Conservation (phyloP, 2,797 vertebrate species). For the Anisognathus igniventris region DNA sequence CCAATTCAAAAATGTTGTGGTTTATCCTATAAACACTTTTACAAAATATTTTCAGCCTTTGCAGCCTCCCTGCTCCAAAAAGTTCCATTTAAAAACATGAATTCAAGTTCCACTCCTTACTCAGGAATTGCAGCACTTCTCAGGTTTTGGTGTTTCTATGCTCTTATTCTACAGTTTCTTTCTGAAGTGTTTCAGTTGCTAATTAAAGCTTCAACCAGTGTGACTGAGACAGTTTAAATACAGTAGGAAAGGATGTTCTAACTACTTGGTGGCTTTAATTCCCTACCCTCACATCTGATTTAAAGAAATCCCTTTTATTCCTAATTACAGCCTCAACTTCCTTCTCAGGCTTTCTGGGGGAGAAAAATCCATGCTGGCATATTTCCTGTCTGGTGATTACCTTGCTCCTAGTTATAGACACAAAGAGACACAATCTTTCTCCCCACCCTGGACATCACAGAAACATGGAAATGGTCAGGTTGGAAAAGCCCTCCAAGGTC, state of each 20-base stretch:
- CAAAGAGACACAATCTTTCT: background rate
- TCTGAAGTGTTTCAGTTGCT: background rate
- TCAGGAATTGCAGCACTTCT: background rate
- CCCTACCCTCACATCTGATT: background rate
- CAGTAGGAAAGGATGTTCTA: background rate
- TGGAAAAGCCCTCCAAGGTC: background rate
- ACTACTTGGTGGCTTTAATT: background rate
- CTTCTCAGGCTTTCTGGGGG: background rate
- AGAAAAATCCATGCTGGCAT: background rate
- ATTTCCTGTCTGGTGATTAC: background rate
- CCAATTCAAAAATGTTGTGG: rapidly evolving
- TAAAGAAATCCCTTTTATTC: background rate
- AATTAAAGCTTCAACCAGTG: background rate
- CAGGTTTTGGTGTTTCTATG: rapidly evolving
- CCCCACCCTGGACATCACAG: background rate
- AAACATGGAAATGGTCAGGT: background rate
- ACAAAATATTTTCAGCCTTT: background rate
- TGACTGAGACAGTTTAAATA: background rate
- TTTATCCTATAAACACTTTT: background rate
- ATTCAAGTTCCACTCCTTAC: background rate
- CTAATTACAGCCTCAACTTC: background rate
- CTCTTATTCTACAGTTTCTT: background rate
- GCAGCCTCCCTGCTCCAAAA: background rate
- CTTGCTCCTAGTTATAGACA: background rate
- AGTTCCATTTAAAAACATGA: background rate